A percentile compares a stretch with the other conserved stretches of the same genome.
phyloP scores from a whole-genome alignment of 2,113 vertebrate species.

The Vimba vimba region DNA sequence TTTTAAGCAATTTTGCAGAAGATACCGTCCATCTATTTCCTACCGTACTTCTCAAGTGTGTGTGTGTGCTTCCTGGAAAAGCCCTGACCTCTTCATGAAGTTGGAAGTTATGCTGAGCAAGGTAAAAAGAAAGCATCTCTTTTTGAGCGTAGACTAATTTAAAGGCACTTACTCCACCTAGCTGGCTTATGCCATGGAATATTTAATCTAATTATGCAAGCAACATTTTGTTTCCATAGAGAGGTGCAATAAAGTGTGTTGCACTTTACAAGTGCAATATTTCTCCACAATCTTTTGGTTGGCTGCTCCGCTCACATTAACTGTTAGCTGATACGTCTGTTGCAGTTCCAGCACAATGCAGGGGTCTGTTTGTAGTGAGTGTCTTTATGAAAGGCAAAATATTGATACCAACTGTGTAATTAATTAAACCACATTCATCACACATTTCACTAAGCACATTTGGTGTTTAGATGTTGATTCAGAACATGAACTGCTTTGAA shows the following conservation, averaged over 20 bases:
- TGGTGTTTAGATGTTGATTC: background rate
- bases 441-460: background rate
- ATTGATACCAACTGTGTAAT: background rate
- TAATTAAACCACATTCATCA: background rate
- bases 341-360: background rate
- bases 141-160: background rate
- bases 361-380: background rate
- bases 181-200: background rate
- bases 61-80: constrained; percentile 3
- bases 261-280: constrained; percentile 15
- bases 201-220: background rate
- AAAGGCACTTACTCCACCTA: background rate
- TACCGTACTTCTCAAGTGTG: background rate
- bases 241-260: background rate
- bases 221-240: constrained; percentile 4
- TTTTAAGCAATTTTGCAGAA: background rate
- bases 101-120: background rate
- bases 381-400: constrained; percentile 17
- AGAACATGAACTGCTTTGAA: background rate
- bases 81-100: background rate
- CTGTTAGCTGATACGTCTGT: background rate
- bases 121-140: background rate
- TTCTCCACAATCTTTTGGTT: background rate
- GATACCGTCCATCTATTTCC: constrained; percentile 3
- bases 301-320: background rate